Conservation (phyloP, 1,140 invertebrate species). For the Ridgeia piscesae region DNA sequence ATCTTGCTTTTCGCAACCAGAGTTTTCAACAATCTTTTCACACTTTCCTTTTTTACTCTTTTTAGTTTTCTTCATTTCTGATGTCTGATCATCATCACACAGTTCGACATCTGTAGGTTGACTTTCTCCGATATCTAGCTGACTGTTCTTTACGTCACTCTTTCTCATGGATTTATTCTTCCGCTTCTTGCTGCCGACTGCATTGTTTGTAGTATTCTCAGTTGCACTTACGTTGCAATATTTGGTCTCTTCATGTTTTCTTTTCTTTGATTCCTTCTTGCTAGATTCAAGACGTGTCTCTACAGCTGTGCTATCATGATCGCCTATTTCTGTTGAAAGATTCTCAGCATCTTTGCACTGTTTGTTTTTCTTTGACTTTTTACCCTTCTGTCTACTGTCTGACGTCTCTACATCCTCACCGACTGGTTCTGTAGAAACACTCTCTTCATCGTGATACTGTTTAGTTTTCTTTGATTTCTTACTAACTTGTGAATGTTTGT, state of each 20-base stretch:
- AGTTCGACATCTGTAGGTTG: neutral
- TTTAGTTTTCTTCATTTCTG: neutral
- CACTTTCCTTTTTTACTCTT: slow-evolving; percentile 2
- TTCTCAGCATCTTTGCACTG: neutral
- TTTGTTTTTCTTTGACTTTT: neutral
- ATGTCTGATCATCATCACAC: slow-evolving; percentile 10
- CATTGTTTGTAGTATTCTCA: neutral
- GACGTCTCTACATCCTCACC: neutral
- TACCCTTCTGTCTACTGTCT: neutral
- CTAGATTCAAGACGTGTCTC: neutral
- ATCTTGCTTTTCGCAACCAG: neutral
- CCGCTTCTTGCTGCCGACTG: neutral
- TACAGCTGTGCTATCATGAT: neutral
- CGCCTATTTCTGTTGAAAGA: neutral
- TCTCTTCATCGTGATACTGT: neutral
- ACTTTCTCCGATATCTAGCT: neutral
- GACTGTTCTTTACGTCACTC: neutral
- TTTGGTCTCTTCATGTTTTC: slow-evolving; percentile 18
- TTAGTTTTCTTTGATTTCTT: no score
- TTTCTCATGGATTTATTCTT: neutral
- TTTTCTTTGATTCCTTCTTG: slow-evolving; percentile 3
- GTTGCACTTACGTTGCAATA: neutral
- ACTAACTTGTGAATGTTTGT: neutral
- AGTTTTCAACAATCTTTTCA: neutral
- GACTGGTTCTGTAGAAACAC: neutral